Evolutionary conservation across 2,113 vertebrate genomes (phyloP), one percentile per base, ranked within the genome.

Genomic region (Marmota monax): DNA sequence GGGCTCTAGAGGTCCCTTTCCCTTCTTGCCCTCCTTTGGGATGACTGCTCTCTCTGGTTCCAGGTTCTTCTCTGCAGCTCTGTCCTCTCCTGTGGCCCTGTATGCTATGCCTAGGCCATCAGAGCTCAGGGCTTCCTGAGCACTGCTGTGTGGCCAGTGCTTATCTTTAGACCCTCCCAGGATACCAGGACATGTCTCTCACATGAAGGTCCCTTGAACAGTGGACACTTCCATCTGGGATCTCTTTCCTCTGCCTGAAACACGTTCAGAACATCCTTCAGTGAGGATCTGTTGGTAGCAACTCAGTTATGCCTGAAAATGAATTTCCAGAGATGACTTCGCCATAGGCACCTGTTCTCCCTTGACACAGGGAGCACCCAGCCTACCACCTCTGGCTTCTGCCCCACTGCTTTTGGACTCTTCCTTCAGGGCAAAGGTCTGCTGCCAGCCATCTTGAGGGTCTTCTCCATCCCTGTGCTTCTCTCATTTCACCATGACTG

Each of bases 291-390:
- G 48, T 23, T 61, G 48, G 53, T 32, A 25, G 67, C 48, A 80
- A 63, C 12, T 39, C 61, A 53, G 29, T 72, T 63, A n/a, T 70
- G 10, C 32, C 76, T 76, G 18, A 86, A 96, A 76, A 88, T 1
- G 16, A 23, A 48, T 18, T 56, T 65, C 56, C 20, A 79, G 29
- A 48, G 16, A 17, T 1, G 9, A 32, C 1, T 17, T 65, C 12
- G 6, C 20, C 1, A 11, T 2, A 6, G 1, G 2, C 42, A 32
- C 17, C 34, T 1, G 23, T 9, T 17, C 34, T 51, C 74, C 34
- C 7, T 1, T 8, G n/a, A 58, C 58, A 34, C 16, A 58, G 61
- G 17, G 27, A 78, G 20, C 58, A 69, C 63, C 18, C 22, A 58
- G 18, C 9, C 65, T 11, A 32, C 34, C 3, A 23, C 22, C 27